These are phyloP conservation scores for Thelaira solivaga DNA, from an alignment of 2,888 invertebrate genomes.

Conservation along the genomic window DNA sequence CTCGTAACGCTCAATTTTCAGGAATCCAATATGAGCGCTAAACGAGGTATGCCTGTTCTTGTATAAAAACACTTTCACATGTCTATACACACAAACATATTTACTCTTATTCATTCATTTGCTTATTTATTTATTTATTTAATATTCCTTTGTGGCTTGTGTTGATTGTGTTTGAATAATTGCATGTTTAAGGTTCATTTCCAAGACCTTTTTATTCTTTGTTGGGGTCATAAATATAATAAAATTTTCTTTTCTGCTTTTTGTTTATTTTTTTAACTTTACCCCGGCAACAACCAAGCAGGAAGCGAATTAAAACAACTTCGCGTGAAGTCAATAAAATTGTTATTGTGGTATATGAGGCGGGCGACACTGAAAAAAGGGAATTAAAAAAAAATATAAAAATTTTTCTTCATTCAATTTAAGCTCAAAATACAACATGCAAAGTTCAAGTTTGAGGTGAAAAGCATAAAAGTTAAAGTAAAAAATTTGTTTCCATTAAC, in stretches of 20 bases:
- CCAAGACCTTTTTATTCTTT: slow-evolving; percentile 51
- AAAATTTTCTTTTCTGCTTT: background rate
- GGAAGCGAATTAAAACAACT: slow-evolving; percentile 5
- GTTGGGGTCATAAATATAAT: slow-evolving; percentile 24
- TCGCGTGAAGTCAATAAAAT: slow-evolving; percentile 21
- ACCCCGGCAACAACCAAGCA: too few relatives aligned
- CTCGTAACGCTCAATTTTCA: too few relatives aligned
- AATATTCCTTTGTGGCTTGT: background rate
- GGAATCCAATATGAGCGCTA: too few relatives aligned
- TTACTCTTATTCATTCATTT: too few relatives aligned
- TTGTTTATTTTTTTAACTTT: background rate
- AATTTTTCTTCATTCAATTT: background rate
- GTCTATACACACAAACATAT: background rate
- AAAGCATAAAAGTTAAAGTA: background rate
- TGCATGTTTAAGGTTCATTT: slow-evolving; percentile 54
- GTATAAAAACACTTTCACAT: background rate
- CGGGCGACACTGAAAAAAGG: background rate
- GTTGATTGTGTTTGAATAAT: slow-evolving; percentile 42
- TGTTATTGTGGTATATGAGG: background rate
- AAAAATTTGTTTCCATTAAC: background rate
- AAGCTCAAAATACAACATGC: slow-evolving; percentile 17
- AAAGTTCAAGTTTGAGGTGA: slow-evolving; percentile 50
- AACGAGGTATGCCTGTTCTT: too few relatives aligned
- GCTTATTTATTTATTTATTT: background rate
- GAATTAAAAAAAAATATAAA: background rate